Conservation (phyloP, 2,888 invertebrate genomes). For the Philereme transversata region DNA sequence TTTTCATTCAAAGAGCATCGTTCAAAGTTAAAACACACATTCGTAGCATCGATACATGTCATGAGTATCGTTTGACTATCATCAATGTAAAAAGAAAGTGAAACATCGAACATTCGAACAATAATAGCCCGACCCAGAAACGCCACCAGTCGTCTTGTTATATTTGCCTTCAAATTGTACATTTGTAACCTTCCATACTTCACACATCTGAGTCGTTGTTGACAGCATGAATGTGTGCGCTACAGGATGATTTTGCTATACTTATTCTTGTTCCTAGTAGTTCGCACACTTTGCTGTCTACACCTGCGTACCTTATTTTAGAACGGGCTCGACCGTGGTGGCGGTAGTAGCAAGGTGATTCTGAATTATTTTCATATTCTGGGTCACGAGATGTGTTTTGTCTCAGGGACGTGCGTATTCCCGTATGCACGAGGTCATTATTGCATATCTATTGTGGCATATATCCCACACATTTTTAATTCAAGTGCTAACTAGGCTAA, state of each 20-base stretch:
- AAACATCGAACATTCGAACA: conserved; percentile 37
- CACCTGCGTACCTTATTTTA: conserved; percentile 80
- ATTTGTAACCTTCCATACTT: conserved; percentile 49
- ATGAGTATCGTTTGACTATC: conserved; percentile 12
- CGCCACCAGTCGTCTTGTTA: conserved; percentile 42
- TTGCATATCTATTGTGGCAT: conserved; percentile 43
- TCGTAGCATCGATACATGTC: conserved; percentile 6
- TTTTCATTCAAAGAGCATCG: conserved; percentile 3
- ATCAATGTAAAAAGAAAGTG: conserved; percentile 44
- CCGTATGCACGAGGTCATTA: conserved; percentile 51
- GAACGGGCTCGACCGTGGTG: conserved; percentile 71
- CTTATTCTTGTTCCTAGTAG: conserved; percentile 54
- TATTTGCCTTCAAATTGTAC: conserved; percentile 47
- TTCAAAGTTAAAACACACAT: conserved; percentile 4
- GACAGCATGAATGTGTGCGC: conserved; percentile 42
- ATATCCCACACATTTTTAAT: background rate
- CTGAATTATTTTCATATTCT: conserved; percentile 80
- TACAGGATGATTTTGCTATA: conserved; percentile 28
- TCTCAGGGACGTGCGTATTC: conserved; percentile 73
- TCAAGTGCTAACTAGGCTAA: background rate
- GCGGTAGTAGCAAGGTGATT: conserved; percentile 72
- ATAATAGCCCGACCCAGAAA: conserved; percentile 42
- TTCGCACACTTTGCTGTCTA: conserved; percentile 56
- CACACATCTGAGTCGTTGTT: conserved; percentile 43
- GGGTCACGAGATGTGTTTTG: conserved; percentile 72